These are phyloP conservation scores for Melolontha melolontha DNA, from an alignment of 2,888 invertebrate genomes.

Conservation along the genomic window DNA sequence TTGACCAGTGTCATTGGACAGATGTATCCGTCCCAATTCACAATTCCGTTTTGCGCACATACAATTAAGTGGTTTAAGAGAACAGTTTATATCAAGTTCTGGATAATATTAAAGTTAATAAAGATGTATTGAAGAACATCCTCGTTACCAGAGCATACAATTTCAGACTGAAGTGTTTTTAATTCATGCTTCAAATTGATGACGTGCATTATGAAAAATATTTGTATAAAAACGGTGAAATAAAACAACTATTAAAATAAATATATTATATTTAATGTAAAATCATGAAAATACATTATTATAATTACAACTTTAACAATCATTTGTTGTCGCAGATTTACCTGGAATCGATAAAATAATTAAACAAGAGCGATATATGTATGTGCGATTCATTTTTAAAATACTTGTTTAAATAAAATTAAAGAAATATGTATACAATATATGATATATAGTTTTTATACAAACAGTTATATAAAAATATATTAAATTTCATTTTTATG, in stretches of 20 bases:
- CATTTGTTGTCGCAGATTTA: constrained; percentile 7
- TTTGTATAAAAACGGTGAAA: not conserved
- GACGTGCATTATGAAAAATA: no score
- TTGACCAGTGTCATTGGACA: no score
- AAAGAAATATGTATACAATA: constrained; percentile 27
- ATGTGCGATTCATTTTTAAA: constrained; percentile 10
- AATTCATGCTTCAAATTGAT: no score
- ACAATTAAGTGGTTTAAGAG: no score
- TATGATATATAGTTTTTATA: constrained; percentile 22
- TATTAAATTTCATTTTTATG: constrained; percentile 31
- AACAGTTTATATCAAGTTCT: no score
- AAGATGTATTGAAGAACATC: no score
- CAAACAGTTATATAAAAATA: constrained; percentile 30
- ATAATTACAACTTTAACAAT: constrained; percentile 25
- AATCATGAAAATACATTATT: constrained; percentile 15
- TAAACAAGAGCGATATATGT: constrained; percentile 11
- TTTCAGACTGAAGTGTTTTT: no score
- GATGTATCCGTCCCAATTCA: no score
- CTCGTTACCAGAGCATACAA: no score
- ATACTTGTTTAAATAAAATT: constrained; percentile 24
- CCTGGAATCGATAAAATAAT: no score
- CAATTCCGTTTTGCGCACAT: no score
- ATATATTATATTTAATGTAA: constrained; percentile 28
- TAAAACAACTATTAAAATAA: constrained; percentile 15
- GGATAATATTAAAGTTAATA: no score